A percentile compares a stretch with the other conserved stretches of the same genome.
Evolutionary conservation across 1,140 invertebrate species (phyloP).

Genomic region (Sitodiplosis mosellana): DNA sequence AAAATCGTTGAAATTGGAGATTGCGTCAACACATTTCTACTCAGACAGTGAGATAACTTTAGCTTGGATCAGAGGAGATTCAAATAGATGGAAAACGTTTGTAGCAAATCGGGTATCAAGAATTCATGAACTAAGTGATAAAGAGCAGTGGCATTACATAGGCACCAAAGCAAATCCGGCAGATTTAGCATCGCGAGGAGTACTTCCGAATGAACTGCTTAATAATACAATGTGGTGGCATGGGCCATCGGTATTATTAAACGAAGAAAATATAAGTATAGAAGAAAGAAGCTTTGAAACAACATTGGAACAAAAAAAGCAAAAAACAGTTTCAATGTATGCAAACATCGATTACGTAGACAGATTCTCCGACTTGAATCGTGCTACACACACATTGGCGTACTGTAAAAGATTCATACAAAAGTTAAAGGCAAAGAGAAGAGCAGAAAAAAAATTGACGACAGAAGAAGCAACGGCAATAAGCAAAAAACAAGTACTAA

Average conservation of each 20-base stretch:
- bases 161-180: conserved; percentile 14
- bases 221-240: not conserved
- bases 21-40: conserved; percentile 6
- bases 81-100: conserved; percentile 16
- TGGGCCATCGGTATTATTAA: not conserved
- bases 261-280: too few relatives aligned
- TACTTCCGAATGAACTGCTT: not conserved
- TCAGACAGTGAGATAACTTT: conserved; percentile 16
- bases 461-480: too few relatives aligned
- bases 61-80: conserved; percentile 16
- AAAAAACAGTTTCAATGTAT: too few relatives aligned
- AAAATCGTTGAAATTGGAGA: conserved; percentile 3
- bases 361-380: too few relatives aligned
- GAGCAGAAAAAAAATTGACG: too few relatives aligned
- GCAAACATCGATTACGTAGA: too few relatives aligned
- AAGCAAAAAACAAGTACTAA: too few relatives aligned
- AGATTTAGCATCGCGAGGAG: not conserved
- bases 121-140: conserved; percentile 11
- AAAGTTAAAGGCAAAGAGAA: too few relatives aligned
- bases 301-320: too few relatives aligned
- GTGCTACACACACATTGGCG: too few relatives aligned
- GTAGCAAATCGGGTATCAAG: conserved; percentile 18
- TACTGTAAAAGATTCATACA: too few relatives aligned
- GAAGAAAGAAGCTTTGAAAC: too few relatives aligned
- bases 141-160: conserved; percentile 11